phyloP scores from a whole-genome alignment of 2,797 vertebrate species.

The Bovichtus variegatus region DNA sequence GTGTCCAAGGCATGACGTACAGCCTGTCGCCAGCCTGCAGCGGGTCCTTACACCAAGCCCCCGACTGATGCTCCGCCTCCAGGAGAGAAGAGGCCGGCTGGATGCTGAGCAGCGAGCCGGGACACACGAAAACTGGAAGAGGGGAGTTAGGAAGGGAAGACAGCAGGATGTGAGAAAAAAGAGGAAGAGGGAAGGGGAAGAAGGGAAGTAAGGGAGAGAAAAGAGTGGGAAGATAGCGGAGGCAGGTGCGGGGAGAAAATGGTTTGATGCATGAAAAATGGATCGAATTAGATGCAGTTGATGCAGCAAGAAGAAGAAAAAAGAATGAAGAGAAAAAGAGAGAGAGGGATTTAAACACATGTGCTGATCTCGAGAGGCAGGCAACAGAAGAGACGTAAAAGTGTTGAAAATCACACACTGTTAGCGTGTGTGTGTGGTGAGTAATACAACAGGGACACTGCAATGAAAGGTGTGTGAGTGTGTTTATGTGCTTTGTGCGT shows the following conservation, averaged over 20 bases:
- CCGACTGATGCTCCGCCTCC: conserved; percentile 93
- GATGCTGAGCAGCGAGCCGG: conserved; percentile 91
- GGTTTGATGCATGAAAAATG: conserved; percentile 71
- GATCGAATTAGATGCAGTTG: conserved; percentile 69
- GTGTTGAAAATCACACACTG: conserved; percentile 73
- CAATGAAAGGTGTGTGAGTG: conserved; percentile 77
- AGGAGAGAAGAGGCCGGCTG: conserved; percentile 89
- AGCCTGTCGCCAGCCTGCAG: conserved; percentile 94
- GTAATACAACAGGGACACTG: conserved; percentile 75
- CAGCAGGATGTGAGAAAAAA: conserved; percentile 60
- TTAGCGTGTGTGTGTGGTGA: conserved; percentile 46
- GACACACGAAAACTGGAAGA: conserved; percentile 93
- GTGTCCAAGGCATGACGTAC: conserved; percentile 96
- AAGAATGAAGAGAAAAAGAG: conserved; percentile 75
- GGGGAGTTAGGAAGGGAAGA: conserved; percentile 48
- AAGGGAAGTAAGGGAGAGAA: conserved; percentile 21
- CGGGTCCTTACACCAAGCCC: conserved; percentile 96
- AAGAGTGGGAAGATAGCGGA: conserved; percentile 52
- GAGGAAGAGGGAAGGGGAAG: conserved; percentile 14
- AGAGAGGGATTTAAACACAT: conserved; percentile 76
- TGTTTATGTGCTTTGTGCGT: conserved; percentile 32
- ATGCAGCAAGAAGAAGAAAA: conserved; percentile 77
- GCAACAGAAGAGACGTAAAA: conserved; percentile 68
- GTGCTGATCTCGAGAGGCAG: conserved; percentile 68
- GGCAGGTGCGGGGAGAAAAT: conserved; percentile 58